Conservation (phyloP, 1,140 invertebrate species). For the Drosophila trapezifrons region DNA sequence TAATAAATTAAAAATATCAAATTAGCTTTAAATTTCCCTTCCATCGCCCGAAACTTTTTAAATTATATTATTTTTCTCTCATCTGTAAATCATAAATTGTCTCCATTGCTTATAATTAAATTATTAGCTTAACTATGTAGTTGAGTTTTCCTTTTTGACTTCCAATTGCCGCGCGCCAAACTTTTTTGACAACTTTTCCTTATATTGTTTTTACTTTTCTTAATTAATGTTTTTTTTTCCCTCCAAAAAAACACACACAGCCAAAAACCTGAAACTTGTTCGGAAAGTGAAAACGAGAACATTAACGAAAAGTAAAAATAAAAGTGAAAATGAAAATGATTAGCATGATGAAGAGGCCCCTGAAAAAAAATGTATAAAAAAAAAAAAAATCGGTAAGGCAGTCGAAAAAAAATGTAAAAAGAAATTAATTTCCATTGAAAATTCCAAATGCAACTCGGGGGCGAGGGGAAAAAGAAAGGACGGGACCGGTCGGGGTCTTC, state of each 20-base stretch:
- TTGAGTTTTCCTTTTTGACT: background rate
- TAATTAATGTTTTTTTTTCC: constrained; percentile 39
- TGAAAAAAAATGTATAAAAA: constrained; percentile 5
- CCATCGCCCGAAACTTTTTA: background rate
- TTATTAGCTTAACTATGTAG: constrained; percentile 17
- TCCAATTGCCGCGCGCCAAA: constrained; percentile 1
- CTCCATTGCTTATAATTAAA: constrained; percentile 2
- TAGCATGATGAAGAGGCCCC: constrained; percentile 50
- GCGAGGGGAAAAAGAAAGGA: constrained; percentile 22
- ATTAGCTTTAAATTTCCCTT: background rate
- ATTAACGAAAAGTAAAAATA: constrained; percentile 54
- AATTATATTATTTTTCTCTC: no score
- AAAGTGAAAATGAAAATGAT: constrained; percentile 78
- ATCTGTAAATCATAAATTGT: no score
- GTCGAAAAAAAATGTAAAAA: constrained; percentile 50
- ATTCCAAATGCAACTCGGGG: constrained; percentile 71
- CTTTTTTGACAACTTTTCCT: constrained; percentile 24
- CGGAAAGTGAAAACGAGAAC: constrained; percentile 76
- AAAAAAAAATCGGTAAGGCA: constrained; percentile 13
- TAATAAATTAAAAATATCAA: no score
- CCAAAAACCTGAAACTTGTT: constrained; percentile 37
- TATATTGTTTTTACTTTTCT: constrained; percentile 19
- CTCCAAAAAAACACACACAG: background rate
- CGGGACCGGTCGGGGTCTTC: background rate
- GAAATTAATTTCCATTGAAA: constrained; percentile 80